Conservation (phyloP, 2,113 vertebrate species). For the Onychorhynchus coronatus region DNA sequence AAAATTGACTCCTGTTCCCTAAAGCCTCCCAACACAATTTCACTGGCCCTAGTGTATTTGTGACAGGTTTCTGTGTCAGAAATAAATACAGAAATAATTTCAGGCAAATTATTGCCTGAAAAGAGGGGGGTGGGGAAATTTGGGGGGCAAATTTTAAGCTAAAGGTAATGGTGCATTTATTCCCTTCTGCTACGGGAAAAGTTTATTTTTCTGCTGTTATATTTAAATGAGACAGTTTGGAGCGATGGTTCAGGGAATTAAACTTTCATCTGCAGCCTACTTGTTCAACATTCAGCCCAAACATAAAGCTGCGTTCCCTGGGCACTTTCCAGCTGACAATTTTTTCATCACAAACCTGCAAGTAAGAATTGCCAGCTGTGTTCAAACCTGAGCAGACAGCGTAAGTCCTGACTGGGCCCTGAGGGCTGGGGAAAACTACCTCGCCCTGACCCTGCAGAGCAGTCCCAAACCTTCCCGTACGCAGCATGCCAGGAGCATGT, state of each 20-base stretch:
- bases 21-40: background rate
- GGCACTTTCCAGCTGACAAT: constrained; percentile 24
- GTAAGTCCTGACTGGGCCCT: background rate
- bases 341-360: constrained; percentile 23
- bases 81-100: background rate
- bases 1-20: background rate
- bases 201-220: constrained; percentile 48
- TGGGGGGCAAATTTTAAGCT: background rate
- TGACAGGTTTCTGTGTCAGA: background rate
- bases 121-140: no score
- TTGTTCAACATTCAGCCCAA: background rate
- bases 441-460: background rate
- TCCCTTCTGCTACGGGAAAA: background rate
- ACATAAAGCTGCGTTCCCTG: constrained; percentile 30
- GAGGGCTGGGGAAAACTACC: constrained; percentile 15
- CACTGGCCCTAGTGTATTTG: background rate
- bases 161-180: background rate
- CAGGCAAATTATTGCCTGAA: no score
- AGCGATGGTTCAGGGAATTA: constrained; percentile 35
- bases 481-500: constrained; percentile 44
- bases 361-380: constrained; percentile 20
- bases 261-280: constrained; percentile 39
- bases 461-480: background rate
- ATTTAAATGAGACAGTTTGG: constrained; percentile 48
- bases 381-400: constrained; percentile 24